A percentile compares a stretch with the other conserved stretches of the same genome.
Evolutionary conservation across 2,797 vertebrate species (phyloP).

Genomic region (Peromyscus nudipes): DNA sequence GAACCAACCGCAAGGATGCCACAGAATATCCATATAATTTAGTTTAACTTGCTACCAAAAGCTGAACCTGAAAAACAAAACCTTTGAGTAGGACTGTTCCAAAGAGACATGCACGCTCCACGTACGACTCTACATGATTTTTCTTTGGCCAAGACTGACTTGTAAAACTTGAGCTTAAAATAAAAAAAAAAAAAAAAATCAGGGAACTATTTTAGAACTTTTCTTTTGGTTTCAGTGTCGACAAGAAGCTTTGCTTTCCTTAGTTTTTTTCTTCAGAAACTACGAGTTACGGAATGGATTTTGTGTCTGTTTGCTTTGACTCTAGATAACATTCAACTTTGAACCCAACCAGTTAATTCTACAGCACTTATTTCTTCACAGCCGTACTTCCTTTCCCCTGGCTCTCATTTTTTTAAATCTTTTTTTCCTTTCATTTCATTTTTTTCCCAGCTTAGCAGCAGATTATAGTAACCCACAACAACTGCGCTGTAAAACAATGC

Average conservation of each 20-base stretch:
- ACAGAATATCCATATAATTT: not conserved
- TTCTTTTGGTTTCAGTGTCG: not conserved
- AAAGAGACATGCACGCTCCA: not conserved
- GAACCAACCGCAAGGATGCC: not conserved
- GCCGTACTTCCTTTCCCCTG: not conserved
- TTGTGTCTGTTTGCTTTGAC: not conserved
- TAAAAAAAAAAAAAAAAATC: conserved; percentile 12
- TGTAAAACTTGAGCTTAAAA: conserved; percentile 56
- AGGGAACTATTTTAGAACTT: conserved; percentile 15
- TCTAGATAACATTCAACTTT: conserved; percentile 26
- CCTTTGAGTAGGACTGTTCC: not conserved
- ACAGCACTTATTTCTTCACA: not conserved
- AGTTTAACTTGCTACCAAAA: conserved; percentile 21
- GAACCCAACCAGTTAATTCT: not conserved
- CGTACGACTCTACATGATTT: not conserved
- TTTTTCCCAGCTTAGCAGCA: not conserved
- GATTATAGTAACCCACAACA: not conserved
- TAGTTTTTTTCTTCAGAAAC: conserved; percentile 7
- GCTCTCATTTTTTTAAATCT: conserved; percentile 16
- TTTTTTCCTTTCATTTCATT: conserved; percentile 25
- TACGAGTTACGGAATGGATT: not conserved
- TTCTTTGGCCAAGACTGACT: not conserved
- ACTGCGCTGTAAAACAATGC: conserved; percentile 12
- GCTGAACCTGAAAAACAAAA: not conserved
- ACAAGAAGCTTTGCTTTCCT: conserved; percentile 29